Evolutionary conservation across 2,113 vertebrate genomes (phyloP).

Genomic region (Mormyrus lacerda): DNA sequence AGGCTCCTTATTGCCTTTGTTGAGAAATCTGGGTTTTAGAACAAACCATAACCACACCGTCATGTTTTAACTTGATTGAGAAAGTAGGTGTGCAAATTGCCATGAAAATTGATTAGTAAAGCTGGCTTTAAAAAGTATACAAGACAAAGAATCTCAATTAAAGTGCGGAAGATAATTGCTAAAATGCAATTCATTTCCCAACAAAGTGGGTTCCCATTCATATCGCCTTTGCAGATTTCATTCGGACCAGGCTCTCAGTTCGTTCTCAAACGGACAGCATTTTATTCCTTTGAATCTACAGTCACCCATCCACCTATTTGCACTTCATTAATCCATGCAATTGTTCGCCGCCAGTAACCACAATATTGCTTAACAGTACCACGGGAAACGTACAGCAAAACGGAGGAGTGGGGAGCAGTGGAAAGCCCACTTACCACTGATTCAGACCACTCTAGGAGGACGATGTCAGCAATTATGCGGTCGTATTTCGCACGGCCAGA

Average conservation of each 20-base stretch:
- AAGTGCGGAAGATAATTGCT: not conserved
- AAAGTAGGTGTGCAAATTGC: not conserved
- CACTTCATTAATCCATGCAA: not conserved
- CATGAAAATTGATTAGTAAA: not conserved
- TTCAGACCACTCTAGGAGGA: constrained; percentile 36
- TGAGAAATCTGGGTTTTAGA: not conserved
- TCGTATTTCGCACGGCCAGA: constrained; percentile 38
- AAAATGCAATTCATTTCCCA: not conserved
- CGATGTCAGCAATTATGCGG: constrained; percentile 49
- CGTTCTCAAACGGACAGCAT: not conserved
- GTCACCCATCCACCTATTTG: not conserved
- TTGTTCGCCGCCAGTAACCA: not conserved
- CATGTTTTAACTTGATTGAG: not conserved
- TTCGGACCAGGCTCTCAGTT: not conserved
- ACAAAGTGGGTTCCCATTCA: not conserved
- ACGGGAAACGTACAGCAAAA: not conserved
- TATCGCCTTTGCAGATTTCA: not conserved
- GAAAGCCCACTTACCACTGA: constrained; percentile 47
- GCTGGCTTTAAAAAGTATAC: not conserved
- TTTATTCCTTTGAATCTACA: not conserved
- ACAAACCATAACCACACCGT: not conserved
- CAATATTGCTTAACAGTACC: not conserved
- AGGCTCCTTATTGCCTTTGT: not conserved
- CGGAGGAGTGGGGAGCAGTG: not conserved
- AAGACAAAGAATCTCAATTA: not conserved